phyloP scores from a whole-genome alignment of 2,113 vertebrate genomes.

The Machaerirhynchus nigripectus region DNA sequence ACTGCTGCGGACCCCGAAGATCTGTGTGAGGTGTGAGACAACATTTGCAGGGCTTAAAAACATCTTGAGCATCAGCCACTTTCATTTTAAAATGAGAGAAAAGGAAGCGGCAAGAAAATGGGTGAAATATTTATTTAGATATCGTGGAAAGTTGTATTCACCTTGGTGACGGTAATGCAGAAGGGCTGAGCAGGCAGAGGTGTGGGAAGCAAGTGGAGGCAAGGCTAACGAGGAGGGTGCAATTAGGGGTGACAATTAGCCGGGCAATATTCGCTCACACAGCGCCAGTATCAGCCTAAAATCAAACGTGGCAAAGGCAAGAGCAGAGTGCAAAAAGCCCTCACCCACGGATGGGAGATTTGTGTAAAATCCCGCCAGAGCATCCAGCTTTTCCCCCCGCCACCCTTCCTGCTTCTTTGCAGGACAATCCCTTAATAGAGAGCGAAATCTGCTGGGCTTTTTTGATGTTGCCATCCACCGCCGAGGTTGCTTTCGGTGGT shows the following conservation, averaged over 20 bases:
- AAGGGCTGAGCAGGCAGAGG: neutral
- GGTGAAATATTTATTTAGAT: neutral
- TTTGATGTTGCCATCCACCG: slow-evolving; percentile 17
- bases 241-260: neutral
- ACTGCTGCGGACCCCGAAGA: neutral
- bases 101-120: neutral
- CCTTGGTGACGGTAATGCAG: neutral
- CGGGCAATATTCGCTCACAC: neutral
- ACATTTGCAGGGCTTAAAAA: neutral
- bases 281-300: neutral
- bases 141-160: neutral
- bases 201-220: neutral
- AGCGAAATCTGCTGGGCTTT: slow-evolving; percentile 14
- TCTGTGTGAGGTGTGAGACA: neutral
- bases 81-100: neutral
- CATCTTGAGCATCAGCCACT: neutral
- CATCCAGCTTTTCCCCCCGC: neutral
- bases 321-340: neutral
- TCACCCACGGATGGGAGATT: neutral
- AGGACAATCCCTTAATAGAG: slow-evolving; percentile 14
- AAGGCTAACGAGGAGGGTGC: neutral
- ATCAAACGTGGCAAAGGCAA: neutral
- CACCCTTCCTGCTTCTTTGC: neutral
- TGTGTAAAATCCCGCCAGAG: neutral
- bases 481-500: slow-evolving; percentile 28